phyloP scores from a whole-genome alignment of 2,888 invertebrate species.

The Dasypogon diadema region DNA sequence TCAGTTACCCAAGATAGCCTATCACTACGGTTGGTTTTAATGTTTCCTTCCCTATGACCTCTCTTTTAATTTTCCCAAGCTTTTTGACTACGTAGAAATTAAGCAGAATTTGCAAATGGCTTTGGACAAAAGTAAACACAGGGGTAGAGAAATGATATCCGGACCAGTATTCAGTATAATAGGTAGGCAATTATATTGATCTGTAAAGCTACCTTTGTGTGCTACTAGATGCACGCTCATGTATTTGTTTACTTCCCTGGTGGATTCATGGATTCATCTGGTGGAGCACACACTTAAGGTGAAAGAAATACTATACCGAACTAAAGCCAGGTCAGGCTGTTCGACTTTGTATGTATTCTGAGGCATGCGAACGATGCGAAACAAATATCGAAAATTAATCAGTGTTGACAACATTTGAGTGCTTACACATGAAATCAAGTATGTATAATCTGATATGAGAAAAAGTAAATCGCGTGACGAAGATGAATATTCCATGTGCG shows the following conservation, averaged over 20 bases:
- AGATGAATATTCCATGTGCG: conserved; percentile 49
- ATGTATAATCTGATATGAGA: conserved; percentile 35
- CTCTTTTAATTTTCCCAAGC: not conserved
- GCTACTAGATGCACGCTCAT: not conserved
- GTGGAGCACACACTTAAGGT: conserved; percentile 25
- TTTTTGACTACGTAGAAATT: too few relatives aligned
- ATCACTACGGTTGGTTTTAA: not conserved
- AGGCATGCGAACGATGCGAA: conserved; percentile 46
- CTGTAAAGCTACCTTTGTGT: conserved; percentile 42
- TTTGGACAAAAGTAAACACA: conserved; percentile 16
- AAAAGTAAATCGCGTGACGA: conserved; percentile 46
- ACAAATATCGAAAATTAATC: conserved; percentile 52
- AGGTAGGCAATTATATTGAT: conserved; percentile 40
- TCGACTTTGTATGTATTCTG: conserved; percentile 38
- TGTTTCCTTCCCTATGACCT: not conserved
- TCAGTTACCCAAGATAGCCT: not conserved
- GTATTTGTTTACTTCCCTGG: not conserved
- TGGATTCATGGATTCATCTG: not conserved
- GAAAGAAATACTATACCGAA: not conserved
- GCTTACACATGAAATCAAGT: conserved; percentile 52
- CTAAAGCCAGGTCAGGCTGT: not conserved
- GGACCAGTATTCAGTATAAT: not conserved
- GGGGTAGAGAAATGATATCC: conserved; percentile 9
- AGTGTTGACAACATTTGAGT: conserved; percentile 55
- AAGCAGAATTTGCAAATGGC: not conserved